Evolutionary conservation across 2,888 invertebrate genomes (phyloP).

Genomic region (Cryptocheilus praepositus): DNA sequence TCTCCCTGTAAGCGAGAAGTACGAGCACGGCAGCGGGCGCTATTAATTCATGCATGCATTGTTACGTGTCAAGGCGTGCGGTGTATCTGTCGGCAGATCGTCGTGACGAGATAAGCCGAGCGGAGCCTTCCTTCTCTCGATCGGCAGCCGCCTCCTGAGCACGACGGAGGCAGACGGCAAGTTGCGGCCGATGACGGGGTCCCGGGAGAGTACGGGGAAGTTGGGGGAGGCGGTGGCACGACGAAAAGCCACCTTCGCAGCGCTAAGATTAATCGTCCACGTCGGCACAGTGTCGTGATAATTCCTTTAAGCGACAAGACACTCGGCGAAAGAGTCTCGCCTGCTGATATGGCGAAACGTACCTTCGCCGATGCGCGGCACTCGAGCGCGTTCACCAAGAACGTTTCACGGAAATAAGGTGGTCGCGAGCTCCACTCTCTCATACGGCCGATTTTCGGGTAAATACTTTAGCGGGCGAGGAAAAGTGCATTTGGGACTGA

Average conservation of each 20-base stretch:
- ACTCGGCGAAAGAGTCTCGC: slow-evolving; percentile 23
- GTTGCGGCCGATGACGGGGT: no score
- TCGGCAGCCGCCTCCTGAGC: slow-evolving; percentile 43
- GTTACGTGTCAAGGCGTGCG: slow-evolving; percentile 70
- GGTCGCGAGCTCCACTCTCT: no score
- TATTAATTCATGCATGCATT: slow-evolving; percentile 73
- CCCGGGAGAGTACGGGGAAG: no score
- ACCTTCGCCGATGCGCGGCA: slow-evolving; percentile 29
- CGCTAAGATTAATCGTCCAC: slow-evolving; percentile 48
- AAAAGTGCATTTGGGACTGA: no score
- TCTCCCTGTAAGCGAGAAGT: slow-evolving; percentile 59
- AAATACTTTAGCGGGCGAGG: no score
- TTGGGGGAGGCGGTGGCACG: slow-evolving; percentile 9
- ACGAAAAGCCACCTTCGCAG: slow-evolving; percentile 45
- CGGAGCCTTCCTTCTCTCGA: slow-evolving; percentile 55
- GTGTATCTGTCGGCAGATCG: slow-evolving; percentile 70
- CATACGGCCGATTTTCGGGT: no score
- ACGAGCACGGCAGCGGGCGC: slow-evolving; percentile 60
- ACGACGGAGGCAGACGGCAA: not conserved
- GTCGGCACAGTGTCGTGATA: slow-evolving; percentile 43
- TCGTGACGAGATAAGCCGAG: slow-evolving; percentile 69
- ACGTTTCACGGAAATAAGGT: no score
- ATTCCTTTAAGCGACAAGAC: slow-evolving; percentile 52
- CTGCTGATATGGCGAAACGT: slow-evolving; percentile 21
- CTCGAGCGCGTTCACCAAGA: slow-evolving; percentile 36